Evolutionary conservation across 2,113 vertebrate genomes (phyloP), one percentile per base, ranked within the genome.

Genomic region (Laterallus jamaicensis): DNA sequence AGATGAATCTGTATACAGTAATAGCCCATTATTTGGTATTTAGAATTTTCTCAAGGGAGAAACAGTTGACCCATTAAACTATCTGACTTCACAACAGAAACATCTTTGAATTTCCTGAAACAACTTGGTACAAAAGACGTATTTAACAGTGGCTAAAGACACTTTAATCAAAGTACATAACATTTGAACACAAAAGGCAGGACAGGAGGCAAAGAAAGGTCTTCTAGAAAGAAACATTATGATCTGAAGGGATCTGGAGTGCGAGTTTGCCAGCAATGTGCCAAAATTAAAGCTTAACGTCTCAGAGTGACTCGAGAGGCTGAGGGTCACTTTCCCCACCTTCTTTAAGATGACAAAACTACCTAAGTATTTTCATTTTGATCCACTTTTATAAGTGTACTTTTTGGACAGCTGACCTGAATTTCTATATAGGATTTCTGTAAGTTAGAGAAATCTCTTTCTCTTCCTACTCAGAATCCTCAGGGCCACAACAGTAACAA

Each of bases 1-100:
- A 98, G 73, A 47, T 98, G 97, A 50, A 95, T 39, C 98, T 98
- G 86, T 50, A 93, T 78, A 92, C 11, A 82, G 60, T 39, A 80
- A 66, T 8, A 71, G 13, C 15, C 58, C 28, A 42, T 83, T 62
- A 5, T 49, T 67, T 73, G 25, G 10, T 59, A 54, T 66, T 93
- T 73, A 49, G 54, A 76, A 44, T 92, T 47, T 88, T 75, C 42
- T 85, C 59, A 82, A 3, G 29, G 25, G 19, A 62, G 44, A 68
- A 68, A 75, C 10, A 56, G 16, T 25, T 31, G 12, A 66, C 7
- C 10, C 4, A 31, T 89, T 76, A 31, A 75, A 62, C 15, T 74
- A 28, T 40, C 63, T 64, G 64, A 60, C 20, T 77, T 64, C 28
- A 60, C 10, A 50, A 25, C 12, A 50, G 32, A 74, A 83, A 54